phyloP scores from a whole-genome alignment of 2,797 vertebrate genomes.

The Acanthopagrus latus region DNA sequence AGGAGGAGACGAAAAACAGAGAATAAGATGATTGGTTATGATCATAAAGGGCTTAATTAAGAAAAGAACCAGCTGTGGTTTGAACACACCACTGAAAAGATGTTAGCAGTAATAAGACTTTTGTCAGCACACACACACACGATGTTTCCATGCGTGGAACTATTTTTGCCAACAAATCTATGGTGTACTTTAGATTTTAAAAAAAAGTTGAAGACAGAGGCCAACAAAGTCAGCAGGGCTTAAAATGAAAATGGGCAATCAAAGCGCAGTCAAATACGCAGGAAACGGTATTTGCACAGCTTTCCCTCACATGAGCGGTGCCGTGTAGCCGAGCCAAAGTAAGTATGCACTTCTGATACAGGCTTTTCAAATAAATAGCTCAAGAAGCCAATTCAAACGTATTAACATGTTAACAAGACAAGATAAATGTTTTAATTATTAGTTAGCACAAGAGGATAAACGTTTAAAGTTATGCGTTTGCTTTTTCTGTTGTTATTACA shows the following conservation, averaged over 20 bases:
- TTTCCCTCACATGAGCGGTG: constrained; percentile 10
- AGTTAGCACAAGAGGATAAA: constrained; percentile 31
- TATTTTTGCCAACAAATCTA: constrained; percentile 10
- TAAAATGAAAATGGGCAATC: constrained; percentile 11
- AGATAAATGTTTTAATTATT: constrained; percentile 42
- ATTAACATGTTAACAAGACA: constrained; percentile 45
- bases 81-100: not conserved
- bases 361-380: constrained; percentile 41
- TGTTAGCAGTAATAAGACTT: constrained; percentile 5
- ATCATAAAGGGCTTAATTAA: not conserved
- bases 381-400: constrained; percentile 59
- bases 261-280: constrained; percentile 1
- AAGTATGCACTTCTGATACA: constrained; percentile 47
- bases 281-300: not conserved
- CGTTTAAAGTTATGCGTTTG: constrained; percentile 35
- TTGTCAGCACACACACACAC: constrained; percentile 3
- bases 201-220: not conserved
- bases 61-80: not conserved
- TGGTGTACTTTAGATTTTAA: not conserved
- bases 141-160: constrained; percentile 19
- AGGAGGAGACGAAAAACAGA: not conserved
- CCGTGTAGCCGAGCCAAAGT: constrained; percentile 62
- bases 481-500: constrained; percentile 19
- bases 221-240: not conserved
- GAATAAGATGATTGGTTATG: not conserved